phyloP scores from a whole-genome alignment of 2,797 vertebrate genomes.

The Rhabdophis nuchalis region DNA sequence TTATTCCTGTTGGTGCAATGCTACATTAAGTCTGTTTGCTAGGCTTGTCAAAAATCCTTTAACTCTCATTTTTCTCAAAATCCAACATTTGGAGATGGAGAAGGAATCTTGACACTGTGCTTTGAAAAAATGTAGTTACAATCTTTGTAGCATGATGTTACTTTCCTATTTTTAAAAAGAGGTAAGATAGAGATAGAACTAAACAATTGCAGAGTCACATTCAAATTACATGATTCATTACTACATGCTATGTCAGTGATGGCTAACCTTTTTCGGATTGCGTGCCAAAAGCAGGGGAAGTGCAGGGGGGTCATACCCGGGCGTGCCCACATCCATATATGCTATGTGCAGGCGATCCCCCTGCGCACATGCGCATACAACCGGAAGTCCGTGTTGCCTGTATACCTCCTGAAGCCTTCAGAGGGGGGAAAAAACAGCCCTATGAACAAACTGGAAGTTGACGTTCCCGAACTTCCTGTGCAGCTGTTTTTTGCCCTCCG shows the following conservation, averaged over 20 bases:
- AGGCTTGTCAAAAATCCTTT: not conserved
- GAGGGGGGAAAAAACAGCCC: too few relatives aligned
- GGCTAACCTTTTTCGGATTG: too few relatives aligned
- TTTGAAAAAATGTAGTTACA: not conserved
- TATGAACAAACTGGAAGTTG: too few relatives aligned
- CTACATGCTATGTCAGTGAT: not conserved
- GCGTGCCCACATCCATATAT: too few relatives aligned
- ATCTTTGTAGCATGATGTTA: not conserved
- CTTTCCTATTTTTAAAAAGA: not conserved
- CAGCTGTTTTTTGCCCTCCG: too few relatives aligned
- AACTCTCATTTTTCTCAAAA: not conserved
- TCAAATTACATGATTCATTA: not conserved
- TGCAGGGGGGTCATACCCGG: too few relatives aligned
- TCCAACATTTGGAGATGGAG: slow-evolving; percentile 14
- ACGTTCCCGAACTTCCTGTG: too few relatives aligned
- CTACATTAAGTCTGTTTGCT: slow-evolving; percentile 23
- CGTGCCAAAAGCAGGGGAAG: too few relatives aligned
- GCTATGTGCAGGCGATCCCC: too few relatives aligned
- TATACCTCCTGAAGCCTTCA: too few relatives aligned
- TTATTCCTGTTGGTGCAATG: slow-evolving; percentile 46
- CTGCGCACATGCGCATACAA: too few relatives aligned
- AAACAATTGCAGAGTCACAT: not conserved
- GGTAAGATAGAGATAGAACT: slow-evolving; percentile 3
- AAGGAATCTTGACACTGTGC: slow-evolving; percentile 9
- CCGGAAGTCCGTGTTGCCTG: too few relatives aligned